Percentiles rank a stretch among this genome's conserved stretches.
Evolutionary conservation across 2,113 vertebrate species (phyloP).

Genomic region (Corythaeola cristata): DNA sequence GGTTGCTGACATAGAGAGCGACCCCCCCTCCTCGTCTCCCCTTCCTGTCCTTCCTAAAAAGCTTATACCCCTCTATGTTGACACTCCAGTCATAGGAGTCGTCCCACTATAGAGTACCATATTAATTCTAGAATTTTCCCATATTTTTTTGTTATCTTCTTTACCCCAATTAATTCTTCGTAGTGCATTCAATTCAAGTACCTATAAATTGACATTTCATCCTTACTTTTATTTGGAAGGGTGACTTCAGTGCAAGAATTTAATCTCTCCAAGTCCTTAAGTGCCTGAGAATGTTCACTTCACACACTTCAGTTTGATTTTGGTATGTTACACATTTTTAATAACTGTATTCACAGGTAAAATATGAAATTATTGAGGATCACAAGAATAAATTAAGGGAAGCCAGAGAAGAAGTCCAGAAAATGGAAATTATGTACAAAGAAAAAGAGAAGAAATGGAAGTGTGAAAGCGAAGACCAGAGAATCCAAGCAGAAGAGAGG

Average conservation of each 20-base stretch:
- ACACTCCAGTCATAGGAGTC: too few relatives aligned
- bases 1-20: too few relatives aligned
- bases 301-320: not conserved
- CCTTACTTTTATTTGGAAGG: not conserved
- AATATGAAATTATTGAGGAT: constrained; percentile 70
- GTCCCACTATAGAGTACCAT: not conserved
- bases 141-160: not conserved
- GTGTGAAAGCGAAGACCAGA: not conserved
- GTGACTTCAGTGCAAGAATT: not conserved
- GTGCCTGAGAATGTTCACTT: not conserved
- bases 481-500: constrained; percentile 56
- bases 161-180: not conserved
- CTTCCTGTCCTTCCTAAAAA: too few relatives aligned
- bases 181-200: not conserved
- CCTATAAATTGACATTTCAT: not conserved
- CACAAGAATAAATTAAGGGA: constrained; percentile 44
- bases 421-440: constrained; percentile 40
- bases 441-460: constrained; percentile 74
- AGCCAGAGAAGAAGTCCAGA: constrained; percentile 67
- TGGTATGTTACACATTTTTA: not conserved
- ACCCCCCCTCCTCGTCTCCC: too few relatives aligned
- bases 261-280: not conserved
- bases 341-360: constrained; percentile 63
- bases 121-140: not conserved
- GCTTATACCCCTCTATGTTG: too few relatives aligned